Evolutionary conservation across 2,888 invertebrate species (phyloP).

Genomic region (Alloplasta piceator): DNA sequence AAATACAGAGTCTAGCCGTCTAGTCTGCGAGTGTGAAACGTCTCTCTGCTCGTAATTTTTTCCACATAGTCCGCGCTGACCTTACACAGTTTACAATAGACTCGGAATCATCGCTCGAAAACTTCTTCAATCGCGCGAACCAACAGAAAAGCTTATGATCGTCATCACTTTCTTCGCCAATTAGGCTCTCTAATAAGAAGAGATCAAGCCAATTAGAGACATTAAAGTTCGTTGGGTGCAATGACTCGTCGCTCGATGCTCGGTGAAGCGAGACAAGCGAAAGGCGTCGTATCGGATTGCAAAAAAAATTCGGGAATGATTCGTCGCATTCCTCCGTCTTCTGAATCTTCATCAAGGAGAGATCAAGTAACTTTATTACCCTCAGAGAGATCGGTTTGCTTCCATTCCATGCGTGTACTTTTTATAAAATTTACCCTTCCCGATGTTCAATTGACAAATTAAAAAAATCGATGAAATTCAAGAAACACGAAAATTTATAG

Average conservation of each 20-base stretch:
- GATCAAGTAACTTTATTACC: no score
- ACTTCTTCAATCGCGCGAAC: constrained; percentile 29
- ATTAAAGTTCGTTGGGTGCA: constrained; percentile 65
- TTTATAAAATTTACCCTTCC: no score
- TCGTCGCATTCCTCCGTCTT: constrained; percentile 10
- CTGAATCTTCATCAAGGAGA: no score
- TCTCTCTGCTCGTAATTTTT: background rate
- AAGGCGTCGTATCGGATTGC: constrained; percentile 49
- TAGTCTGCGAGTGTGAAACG: background rate
- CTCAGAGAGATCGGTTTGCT: no score
- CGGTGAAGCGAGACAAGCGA: constrained; percentile 20
- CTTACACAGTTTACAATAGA: no score
- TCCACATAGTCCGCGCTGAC: background rate
- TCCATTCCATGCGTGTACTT: no score
- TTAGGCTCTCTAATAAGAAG: constrained; percentile 70
- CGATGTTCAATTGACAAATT: no score
- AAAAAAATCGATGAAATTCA: no score
- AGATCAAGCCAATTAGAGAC: constrained; percentile 74
- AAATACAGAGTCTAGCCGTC: background rate
- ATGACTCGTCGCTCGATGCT: constrained; percentile 64
- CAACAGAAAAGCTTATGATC: constrained; percentile 63
- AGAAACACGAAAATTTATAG: no score
- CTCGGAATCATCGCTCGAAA: constrained; percentile 24
- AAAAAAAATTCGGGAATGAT: constrained; percentile 11
- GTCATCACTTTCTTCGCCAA: constrained; percentile 73